Conservation (phyloP, 2,113 vertebrate genomes). For the Rutilus rutilus region DNA sequence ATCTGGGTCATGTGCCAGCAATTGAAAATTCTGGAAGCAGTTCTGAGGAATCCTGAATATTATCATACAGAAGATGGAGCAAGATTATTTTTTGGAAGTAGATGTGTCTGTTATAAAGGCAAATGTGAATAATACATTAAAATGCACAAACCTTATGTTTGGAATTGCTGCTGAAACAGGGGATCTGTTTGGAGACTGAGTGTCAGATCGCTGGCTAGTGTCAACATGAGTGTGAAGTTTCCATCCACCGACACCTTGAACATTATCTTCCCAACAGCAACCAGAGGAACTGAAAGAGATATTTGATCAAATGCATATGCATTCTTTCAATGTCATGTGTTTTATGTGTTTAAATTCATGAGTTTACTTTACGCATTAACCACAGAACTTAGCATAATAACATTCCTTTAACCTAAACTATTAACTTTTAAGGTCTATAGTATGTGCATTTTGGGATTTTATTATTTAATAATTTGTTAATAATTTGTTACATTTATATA, state of each 20-base stretch:
- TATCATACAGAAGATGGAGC: background rate
- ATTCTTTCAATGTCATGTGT: background rate
- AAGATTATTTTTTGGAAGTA: background rate
- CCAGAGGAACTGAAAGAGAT: slow-evolving; percentile 59
- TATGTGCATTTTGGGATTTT: background rate
- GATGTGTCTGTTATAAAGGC: background rate
- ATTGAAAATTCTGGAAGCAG: slow-evolving; percentile 62
- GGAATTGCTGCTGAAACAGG: slow-evolving; percentile 70
- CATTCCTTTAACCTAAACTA: background rate
- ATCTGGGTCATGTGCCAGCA: slow-evolving; percentile 75
- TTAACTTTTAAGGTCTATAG: background rate
- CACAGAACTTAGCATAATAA: background rate
- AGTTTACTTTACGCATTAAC: background rate
- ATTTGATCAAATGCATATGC: background rate
- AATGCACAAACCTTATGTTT: slow-evolving; percentile 58
- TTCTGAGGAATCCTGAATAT: slow-evolving; percentile 72
- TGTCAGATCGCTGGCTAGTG: slow-evolving; percentile 72
- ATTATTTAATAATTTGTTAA: no score
- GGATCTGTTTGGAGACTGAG: slow-evolving; percentile 64
- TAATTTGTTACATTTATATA: no score
- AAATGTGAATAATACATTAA: background rate
- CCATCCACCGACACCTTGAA: slow-evolving; percentile 54
- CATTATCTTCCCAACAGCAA: slow-evolving; percentile 72
- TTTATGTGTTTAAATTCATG: background rate
- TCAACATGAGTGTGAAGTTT: slow-evolving; percentile 55